Conservation (phyloP, 2,888 invertebrate species). For the Heteromurus nitidus region DNA sequence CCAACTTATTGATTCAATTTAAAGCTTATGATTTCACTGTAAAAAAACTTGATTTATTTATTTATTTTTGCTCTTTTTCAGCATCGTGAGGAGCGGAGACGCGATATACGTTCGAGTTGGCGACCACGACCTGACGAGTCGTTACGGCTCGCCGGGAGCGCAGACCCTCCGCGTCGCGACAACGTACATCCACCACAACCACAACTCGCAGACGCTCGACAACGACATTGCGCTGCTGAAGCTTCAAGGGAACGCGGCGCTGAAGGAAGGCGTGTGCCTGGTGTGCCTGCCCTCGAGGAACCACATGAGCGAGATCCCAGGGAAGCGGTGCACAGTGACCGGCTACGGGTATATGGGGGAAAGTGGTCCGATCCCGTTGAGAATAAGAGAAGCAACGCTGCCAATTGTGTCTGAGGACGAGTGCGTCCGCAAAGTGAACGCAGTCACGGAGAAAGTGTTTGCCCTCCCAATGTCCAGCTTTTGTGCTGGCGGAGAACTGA, state of each 20-base stretch:
- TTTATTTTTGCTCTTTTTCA: slow-evolving; percentile 75
- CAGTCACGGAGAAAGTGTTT: slow-evolving; percentile 95
- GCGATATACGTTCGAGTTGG: slow-evolving; percentile 95
- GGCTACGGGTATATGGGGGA: slow-evolving; percentile 96
- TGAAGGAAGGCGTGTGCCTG: slow-evolving; percentile 89
- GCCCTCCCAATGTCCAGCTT: slow-evolving; percentile 94
- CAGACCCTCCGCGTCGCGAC: slow-evolving; percentile 93
- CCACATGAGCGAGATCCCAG: slow-evolving; percentile 85
- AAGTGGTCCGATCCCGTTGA: slow-evolving; percentile 90
- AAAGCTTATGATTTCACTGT: no score
- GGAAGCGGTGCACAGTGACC: slow-evolving; percentile 90
- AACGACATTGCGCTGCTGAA: slow-evolving; percentile 95
- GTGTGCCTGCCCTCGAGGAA: slow-evolving; percentile 93
- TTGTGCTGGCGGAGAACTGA: slow-evolving; percentile 94
- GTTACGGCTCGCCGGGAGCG: slow-evolving; percentile 93
- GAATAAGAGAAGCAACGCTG: slow-evolving; percentile 92
- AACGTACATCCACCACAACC: slow-evolving; percentile 96
- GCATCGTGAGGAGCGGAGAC: slow-evolving; percentile 94
- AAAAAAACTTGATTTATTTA: no score
- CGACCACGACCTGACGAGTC: slow-evolving; percentile 92
- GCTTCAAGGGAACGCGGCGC: slow-evolving; percentile 90
- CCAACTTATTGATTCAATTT: no score
- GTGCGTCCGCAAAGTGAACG: slow-evolving; percentile 93
- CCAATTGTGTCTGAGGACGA: slow-evolving; percentile 95
- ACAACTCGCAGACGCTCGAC: slow-evolving; percentile 94